Conservation (phyloP, 92 coral and sea anemone genomes). For the Siderastrea radians region DNA sequence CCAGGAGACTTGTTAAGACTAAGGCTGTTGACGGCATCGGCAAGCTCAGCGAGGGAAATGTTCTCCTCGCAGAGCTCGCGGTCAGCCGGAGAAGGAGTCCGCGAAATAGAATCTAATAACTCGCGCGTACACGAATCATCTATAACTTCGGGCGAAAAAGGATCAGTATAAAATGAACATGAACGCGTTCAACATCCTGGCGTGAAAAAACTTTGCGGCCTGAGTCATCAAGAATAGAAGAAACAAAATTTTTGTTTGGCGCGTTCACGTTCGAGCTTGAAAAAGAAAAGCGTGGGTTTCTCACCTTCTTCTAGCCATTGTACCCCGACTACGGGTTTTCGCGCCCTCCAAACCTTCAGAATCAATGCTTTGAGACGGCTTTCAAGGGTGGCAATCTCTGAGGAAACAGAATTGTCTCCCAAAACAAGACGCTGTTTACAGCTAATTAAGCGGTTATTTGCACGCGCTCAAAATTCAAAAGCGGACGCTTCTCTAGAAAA, state of each 20-base stretch:
- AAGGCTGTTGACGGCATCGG: not conserved
- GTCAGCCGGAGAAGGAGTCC: not conserved
- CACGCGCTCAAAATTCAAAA: not conserved
- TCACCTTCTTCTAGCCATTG: conserved; percentile 37
- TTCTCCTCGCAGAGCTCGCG: not conserved
- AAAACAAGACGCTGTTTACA: not conserved
- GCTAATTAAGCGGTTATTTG: not conserved
- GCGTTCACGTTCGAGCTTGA: conserved; percentile 6
- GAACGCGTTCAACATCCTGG: not conserved
- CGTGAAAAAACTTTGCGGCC: not conserved
- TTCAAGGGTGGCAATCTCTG: not conserved
- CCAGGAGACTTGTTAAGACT: not conserved
- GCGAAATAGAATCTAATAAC: no score
- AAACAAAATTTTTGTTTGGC: not conserved
- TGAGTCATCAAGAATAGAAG: not conserved
- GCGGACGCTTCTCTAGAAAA: not conserved
- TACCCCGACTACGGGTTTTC: conserved; percentile 35
- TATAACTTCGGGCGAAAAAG: not conserved
- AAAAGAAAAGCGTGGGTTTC: conserved; percentile 32
- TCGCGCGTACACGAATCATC: not conserved
- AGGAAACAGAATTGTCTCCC: not conserved
- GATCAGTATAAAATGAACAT: not conserved
- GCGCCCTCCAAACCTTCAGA: conserved; percentile 4
- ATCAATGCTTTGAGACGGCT: not conserved
- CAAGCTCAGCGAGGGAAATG: not conserved